Base-by-base conservation (phyloP, 2,113 vertebrate genomes). In the Notothenia rossii region DNA sequence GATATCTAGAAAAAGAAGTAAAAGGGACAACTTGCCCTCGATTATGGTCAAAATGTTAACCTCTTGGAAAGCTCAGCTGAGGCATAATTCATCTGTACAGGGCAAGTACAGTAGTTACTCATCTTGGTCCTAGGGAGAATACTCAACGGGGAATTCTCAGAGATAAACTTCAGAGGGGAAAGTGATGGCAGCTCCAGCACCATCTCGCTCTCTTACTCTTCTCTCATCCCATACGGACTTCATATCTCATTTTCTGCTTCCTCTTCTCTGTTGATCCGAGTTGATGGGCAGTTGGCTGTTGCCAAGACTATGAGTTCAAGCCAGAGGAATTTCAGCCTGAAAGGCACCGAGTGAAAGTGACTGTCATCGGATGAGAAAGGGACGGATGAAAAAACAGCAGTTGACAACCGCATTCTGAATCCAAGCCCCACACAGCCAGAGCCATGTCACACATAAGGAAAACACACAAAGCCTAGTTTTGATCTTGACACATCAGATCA, bases 261-360 rank as follows among this genome's bases (percentile, higher is more conserved):
- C 83, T 82, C 67, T 75, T 79, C 81, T 75, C 69, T 76, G 75
- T 68, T 77, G 20, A 66, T 61, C 67, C 67, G 61, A 71, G 73
- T 60, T 88, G 82, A 85, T 80, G 58, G 83, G 86, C 88, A 78
- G 83, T 87, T 79, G 71, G 50, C 85, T 69, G 87, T 90, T 90
- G 88, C 90, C 73, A 82, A 77, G 89, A 86, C 78, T 88, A 25
- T 25, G 25, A 25, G 25, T 25, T 25, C 54, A 62, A 85, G 82
- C 76, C 64, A 61, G 72, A 92, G 86, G 90, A 94, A 94, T 94
- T 90, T 86, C 82, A 81, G 73, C 53, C 86, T 91, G 73, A 90
- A 88, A 93, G 87, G 81, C 81, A 87, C 51, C 13, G 68, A 86
- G 64, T 88, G 85, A 93, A 89, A 88, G 83, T 75, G 84, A 88